Evolutionary conservation across 2,113 vertebrate species (phyloP), one percentile per base, ranked within the genome.

Genomic region (human): DNA sequence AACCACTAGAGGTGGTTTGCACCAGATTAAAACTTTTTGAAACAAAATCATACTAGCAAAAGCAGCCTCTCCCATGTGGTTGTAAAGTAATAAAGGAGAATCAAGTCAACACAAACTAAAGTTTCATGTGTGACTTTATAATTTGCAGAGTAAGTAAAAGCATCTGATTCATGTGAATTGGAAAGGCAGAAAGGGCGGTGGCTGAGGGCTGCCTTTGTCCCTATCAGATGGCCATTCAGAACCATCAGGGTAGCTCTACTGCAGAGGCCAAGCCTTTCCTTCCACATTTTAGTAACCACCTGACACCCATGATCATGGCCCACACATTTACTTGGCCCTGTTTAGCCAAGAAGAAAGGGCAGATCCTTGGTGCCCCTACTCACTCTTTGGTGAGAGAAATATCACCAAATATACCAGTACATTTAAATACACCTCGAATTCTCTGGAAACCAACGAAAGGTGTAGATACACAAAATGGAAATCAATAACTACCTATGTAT

Each of bases 1-100:
- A 95, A 93, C 78, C 86, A 48, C 91, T 25, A 50, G 66, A 79
- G 40, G 64, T 73, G 75, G 38, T 76, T 94, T 93, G 84, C 35
- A 64, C 8, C 52, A 89, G 52, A 94, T 93, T 61, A 93, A 89
- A 89, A 64, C 20, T 57, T 57, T 75, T 83, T 81, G 55, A 95
- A 96, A 94, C 43, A 90, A 95, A 95, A 86, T 81, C 43, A 38
- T 32, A 66, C 52, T 89, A 55, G 45, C 73, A 78, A 94, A 68
- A 70, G 40, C n/a, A 61, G 59, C 35, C 27, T 90, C 32, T 82
- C 22, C 66, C 43, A 45, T n/a, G 61, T 90, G 12, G 50, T 35
- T 79, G 27, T 55, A 64, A 95, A 97, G 72, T 38, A 82, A 52
- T 55, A 96, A 86, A 91, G 30, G 66, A 72, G 79, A 90, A 70